Evolutionary conservation across 2,113 vertebrate genomes (phyloP).

Genomic region (Pygoscelis adeliae): DNA sequence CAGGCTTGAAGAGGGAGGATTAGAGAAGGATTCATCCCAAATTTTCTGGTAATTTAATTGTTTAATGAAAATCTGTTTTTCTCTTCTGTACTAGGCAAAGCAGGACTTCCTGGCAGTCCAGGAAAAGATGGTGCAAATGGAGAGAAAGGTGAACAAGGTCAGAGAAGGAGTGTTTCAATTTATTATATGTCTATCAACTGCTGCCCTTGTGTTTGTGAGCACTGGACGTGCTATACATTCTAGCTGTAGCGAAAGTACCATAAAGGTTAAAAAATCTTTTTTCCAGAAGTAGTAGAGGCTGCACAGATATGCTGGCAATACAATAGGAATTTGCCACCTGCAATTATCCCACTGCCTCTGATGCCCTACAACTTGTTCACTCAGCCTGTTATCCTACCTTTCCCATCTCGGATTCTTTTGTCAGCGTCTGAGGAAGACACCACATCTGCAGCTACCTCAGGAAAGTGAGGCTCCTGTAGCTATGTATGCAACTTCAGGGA

Average conservation of each 20-base stretch:
- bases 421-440: neutral
- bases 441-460: neutral
- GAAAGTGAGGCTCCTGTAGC: neutral
- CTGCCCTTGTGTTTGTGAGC: neutral
- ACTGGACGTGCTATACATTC: neutral
- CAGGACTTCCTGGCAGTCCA: slow-evolving; percentile 72
- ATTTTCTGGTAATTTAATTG: neutral
- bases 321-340: neutral
- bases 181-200: neutral
- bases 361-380: neutral
- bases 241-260: neutral
- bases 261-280: neutral
- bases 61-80: neutral
- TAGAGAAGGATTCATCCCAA: neutral
- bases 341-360: neutral
- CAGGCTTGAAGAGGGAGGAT: neutral
- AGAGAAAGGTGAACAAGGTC: slow-evolving; percentile 87
- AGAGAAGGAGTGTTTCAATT: slow-evolving; percentile 9
- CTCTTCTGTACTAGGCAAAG: slow-evolving; percentile 60
- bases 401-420: neutral
- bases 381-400: neutral
- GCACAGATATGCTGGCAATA: neutral
- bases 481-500: neutral
- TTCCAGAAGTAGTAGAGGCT: neutral
- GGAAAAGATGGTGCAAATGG: slow-evolving; percentile 82